Conservation (phyloP, 2,888 invertebrate genomes). For the Scaptomyza polygonia region DNA sequence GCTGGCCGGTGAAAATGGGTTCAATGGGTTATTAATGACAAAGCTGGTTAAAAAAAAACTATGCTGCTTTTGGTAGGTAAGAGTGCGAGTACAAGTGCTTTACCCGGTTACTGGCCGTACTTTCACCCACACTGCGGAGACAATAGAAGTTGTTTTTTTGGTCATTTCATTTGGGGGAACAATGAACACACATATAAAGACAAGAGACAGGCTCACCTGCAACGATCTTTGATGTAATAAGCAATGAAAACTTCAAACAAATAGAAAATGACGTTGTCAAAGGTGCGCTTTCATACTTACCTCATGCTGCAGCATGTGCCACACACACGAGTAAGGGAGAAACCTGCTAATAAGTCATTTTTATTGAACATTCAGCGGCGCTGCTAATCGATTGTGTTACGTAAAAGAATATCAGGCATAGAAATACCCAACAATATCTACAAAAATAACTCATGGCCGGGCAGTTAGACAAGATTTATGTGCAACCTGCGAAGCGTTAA, state of each 20-base stretch:
- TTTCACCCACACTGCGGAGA: constrained; percentile 65
- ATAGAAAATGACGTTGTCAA: constrained; percentile 28
- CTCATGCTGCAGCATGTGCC: constrained; percentile 33
- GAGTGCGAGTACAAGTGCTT: not conserved
- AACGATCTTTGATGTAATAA: constrained; percentile 56
- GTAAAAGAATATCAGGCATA: constrained; percentile 19
- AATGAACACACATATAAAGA: constrained; percentile 50
- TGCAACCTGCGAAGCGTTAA: constrained; percentile 48
- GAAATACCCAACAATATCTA: constrained; percentile 11
- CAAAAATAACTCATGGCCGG: constrained; percentile 37
- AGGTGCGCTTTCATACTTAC: constrained; percentile 28
- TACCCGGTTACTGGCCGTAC: constrained; percentile 33
- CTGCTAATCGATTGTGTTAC: constrained; percentile 59
- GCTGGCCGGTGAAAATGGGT: constrained; percentile 22
- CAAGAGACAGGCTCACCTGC: constrained; percentile 60
- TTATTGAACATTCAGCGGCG: constrained; percentile 60
- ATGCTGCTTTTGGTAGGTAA: constrained; percentile 35
- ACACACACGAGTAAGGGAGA: constrained; percentile 15
- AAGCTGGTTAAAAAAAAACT: constrained; percentile 31
- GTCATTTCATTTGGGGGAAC: constrained; percentile 51
- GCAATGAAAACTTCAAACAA: constrained; percentile 36
- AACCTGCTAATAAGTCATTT: constrained; percentile 55
- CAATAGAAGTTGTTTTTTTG: constrained; percentile 56
- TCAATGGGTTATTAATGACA: constrained; percentile 67
- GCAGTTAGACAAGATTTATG: constrained; percentile 66